Conservation (phyloP, 2,797 vertebrate species). For the Carcharodon carcharias region DNA sequence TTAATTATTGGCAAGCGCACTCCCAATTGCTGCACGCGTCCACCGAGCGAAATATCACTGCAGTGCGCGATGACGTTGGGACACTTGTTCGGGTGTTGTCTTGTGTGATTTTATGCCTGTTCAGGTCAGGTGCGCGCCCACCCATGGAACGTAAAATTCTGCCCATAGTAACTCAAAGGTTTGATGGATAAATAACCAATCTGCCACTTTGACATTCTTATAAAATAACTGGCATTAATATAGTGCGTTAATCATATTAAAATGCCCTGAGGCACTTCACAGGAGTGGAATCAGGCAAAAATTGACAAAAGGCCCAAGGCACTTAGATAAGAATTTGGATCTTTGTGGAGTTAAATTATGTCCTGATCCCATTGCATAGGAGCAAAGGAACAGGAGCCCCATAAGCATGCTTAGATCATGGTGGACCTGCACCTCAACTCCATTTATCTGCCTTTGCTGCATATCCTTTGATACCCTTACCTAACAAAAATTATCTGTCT, state of each 20-base stretch:
- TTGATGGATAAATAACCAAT: neutral
- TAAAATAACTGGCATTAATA: neutral
- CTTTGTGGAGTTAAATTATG: neutral
- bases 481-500: neutral
- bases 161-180: neutral
- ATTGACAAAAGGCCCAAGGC: neutral
- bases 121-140: too few relatives aligned
- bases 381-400: neutral
- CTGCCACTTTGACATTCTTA: neutral
- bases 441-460: neutral
- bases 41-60: too few relatives aligned
- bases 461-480: neutral
- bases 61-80: too few relatives aligned
- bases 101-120: too few relatives aligned
- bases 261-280: neutral
- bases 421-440: too few relatives aligned
- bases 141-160: too few relatives aligned
- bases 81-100: too few relatives aligned
- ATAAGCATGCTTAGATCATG: neutral
- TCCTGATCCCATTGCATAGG: neutral
- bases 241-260: neutral
- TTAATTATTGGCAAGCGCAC: too few relatives aligned
- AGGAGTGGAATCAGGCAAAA: neutral
- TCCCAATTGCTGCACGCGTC: too few relatives aligned
- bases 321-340: too few relatives aligned